Evolutionary conservation across 2,797 vertebrate species (phyloP), one percentile per base, ranked within the genome.

Genomic region (Acanthornis magna): DNA sequence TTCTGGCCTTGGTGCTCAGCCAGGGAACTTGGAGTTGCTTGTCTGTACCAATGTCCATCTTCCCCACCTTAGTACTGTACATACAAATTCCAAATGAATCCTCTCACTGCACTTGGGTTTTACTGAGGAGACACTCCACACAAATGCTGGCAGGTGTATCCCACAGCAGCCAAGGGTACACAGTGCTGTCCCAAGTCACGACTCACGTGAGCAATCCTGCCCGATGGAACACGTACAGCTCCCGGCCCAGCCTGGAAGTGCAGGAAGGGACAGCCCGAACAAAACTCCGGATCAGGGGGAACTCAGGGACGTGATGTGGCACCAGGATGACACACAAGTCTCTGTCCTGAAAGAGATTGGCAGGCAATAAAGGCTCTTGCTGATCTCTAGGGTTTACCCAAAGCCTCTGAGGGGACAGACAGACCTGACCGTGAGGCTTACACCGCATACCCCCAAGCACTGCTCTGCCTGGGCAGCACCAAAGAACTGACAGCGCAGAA

Each of bases 181-280:
- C 3, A 19, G 14, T 11, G 16, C 16, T 55, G 57, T 29, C 47
- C 43, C 1, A 1, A 63, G 74, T 62, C 7, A 13, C 9, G 4
- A 95, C 98, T 98, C 96, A 99, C 99, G 96, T 98, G 91, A 99
- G 97, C 94, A 99, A 68, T 10, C 98, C 98, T 0, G 96, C 93
- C 1, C 98, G 97, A 95, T 98, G 99, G 89, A 98, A 98, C 82
- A 99, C 26, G 14, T 99, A 99, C 36, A 99, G 98, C 27, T 99
- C 98, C 2, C 75, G 97, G 5, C 92, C 84, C 25, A 98, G 88
- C 1, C n/a, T 97, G 85, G 96, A 97, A 79, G 85, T 79, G 55
- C 73, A 85, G 32, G 76, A 96, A 7, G 98, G 98, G 6, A 97
- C 82, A 4, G 97, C 94, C 40, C 98, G 97, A 87, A 97, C 80